These are phyloP conservation scores for Blera fallax DNA, from an alignment of 2,888 invertebrate genomes.

Conservation along the genomic window DNA sequence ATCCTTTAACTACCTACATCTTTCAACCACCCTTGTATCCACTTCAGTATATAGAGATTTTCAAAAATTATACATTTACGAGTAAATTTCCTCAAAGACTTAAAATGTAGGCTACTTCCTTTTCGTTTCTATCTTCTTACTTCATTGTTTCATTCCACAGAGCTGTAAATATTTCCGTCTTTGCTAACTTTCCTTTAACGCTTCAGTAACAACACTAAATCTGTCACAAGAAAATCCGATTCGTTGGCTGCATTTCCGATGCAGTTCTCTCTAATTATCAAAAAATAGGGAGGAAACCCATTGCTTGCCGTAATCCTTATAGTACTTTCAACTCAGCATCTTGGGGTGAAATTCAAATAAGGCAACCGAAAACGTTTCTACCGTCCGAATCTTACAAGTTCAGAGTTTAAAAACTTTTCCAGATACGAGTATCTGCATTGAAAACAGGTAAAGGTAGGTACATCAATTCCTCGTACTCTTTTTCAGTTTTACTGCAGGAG, in stretches of 20 bases:
- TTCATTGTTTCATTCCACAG: neutral
- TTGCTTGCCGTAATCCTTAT: neutral
- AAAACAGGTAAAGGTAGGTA: slow-evolving; percentile 10
- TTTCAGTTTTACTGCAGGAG: slow-evolving; percentile 4
- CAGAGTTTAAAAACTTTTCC: slow-evolving; percentile 20
- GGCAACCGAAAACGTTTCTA: slow-evolving; percentile 1
- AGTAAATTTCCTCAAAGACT: too few relatives aligned
- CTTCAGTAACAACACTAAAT: slow-evolving; percentile 31
- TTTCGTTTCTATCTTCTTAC: neutral
- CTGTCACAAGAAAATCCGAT: slow-evolving; percentile 13
- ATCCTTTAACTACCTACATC: too few relatives aligned
- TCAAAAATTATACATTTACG: too few relatives aligned
- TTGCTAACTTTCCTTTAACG: slow-evolving; percentile 21
- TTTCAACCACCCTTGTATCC: too few relatives aligned
- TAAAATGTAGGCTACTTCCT: too few relatives aligned
- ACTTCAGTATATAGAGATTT: too few relatives aligned
- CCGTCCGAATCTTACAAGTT: slow-evolving; percentile 50
- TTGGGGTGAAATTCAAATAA: slow-evolving; percentile 20
- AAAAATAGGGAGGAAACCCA: neutral
- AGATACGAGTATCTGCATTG: slow-evolving; percentile 45
- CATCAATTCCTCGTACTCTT: neutral
- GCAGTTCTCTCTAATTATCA: slow-evolving; percentile 27
- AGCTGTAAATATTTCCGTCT: neutral
- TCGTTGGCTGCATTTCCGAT: slow-evolving; percentile 17
- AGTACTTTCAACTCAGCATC: neutral